phyloP scores from a whole-genome alignment of 1,140 invertebrate species.

The Arctopsyche grandis region DNA sequence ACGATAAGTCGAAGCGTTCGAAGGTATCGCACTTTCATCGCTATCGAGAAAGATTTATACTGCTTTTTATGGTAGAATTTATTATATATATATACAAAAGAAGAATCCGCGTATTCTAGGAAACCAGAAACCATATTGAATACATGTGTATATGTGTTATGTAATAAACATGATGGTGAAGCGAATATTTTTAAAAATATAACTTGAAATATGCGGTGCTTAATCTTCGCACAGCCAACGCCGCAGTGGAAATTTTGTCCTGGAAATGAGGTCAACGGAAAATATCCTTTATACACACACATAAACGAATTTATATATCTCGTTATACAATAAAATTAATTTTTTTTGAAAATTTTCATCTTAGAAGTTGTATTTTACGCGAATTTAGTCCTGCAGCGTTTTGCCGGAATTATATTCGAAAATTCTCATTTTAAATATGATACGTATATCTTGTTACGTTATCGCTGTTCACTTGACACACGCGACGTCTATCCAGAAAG shows the following conservation, averaged over 20 bases:
- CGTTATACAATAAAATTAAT: neutral
- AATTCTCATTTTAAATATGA: constrained; percentile 18
- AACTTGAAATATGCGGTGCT: constrained; percentile 33
- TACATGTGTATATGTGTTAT: neutral
- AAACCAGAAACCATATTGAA: neutral
- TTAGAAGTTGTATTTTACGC: neutral
- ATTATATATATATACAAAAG: constrained; percentile 15
- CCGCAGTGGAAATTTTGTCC: constrained; percentile 1
- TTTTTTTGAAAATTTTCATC: neutral
- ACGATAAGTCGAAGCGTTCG: neutral
- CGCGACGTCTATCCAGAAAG: constrained; percentile 9
- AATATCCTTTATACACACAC: neutral
- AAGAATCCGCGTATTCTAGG: neutral
- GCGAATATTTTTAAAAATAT: constrained; percentile 37
- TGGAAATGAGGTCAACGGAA: constrained; percentile 23
- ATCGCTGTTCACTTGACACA: constrained; percentile 24
- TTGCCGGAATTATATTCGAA: neutral
- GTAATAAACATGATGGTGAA: constrained; percentile 18
- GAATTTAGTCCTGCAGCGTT: no score
- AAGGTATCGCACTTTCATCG: neutral
- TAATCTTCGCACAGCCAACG: constrained; percentile 31
- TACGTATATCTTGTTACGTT: constrained; percentile 5
- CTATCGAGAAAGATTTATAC: neutral
- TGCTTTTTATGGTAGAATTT: neutral
- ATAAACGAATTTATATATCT: neutral